Percentiles rank a stretch among this genome's conserved stretches.
These are phyloP conservation scores for Lepus oiostolus DNA, from an alignment of 2,797 vertebrate species.

Conservation along the genomic window DNA sequence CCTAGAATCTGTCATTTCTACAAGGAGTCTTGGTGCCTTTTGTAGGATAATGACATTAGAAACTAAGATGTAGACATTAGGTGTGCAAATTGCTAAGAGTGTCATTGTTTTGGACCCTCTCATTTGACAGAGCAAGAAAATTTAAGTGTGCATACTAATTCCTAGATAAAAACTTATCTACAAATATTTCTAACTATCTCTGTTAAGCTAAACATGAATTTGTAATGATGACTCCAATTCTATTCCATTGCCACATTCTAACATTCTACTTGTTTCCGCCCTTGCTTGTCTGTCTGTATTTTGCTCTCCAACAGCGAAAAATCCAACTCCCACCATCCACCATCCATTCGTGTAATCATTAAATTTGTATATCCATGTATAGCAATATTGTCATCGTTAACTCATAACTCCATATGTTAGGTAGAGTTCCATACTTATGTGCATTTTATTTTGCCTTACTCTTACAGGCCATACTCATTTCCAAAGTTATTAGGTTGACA, in stretches of 20 bases:
- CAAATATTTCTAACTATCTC: background rate
- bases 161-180: background rate
- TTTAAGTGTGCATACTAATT: no score
- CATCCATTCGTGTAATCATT: background rate
- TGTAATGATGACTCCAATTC: background rate
- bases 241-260: background rate
- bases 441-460: background rate
- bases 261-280: background rate
- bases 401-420: background rate
- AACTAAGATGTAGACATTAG: background rate
- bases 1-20: background rate
- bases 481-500: background rate
- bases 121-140: background rate
- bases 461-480: background rate
- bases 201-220: constrained; percentile 3
- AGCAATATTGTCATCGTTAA: background rate
- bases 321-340: background rate
- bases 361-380: background rate
- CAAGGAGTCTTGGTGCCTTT: background rate
- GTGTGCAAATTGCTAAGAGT: background rate
- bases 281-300: background rate
- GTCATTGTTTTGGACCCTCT: background rate
- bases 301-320: background rate
- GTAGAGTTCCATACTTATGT: background rate
- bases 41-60: background rate